Conservation (phyloP, 2,113 vertebrate genomes). For the Prunella himalayana region DNA sequence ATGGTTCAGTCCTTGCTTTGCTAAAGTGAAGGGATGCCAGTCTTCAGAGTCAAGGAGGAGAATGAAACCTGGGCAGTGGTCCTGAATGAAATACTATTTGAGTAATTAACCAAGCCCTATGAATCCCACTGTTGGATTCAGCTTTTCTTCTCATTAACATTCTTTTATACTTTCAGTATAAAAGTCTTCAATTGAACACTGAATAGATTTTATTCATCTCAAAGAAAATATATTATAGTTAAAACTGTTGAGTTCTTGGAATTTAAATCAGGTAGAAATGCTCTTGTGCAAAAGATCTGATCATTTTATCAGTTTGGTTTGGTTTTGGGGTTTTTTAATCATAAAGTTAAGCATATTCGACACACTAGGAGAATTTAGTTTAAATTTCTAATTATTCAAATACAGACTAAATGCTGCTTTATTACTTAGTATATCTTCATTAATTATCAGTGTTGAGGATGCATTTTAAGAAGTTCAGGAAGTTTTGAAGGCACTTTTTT, state of each 20-base stretch:
- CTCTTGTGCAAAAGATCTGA: background rate
- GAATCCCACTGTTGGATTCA: background rate
- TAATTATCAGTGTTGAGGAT: constrained; percentile 43
- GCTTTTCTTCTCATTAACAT: background rate
- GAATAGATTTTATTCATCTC: background rate
- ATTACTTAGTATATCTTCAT: constrained; percentile 29
- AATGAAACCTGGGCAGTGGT: background rate
- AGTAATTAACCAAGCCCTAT: constrained; percentile 7
- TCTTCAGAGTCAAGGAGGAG: background rate
- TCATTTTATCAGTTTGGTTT: background rate
- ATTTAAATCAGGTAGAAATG: constrained; percentile 18
- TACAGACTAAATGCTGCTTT: constrained; percentile 5
- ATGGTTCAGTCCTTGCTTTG: background rate
- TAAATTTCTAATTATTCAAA: constrained; percentile 50
- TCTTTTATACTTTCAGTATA: background rate
- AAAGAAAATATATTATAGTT: background rate
- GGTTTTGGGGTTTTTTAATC: background rate
- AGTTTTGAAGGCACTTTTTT: constrained; percentile 34
- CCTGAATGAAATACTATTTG: background rate
- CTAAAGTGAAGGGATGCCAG: background rate
- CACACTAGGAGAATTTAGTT: constrained; percentile 21
- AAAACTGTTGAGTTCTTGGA: background rate
- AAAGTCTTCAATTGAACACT: background rate
- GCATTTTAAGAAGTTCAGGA: constrained; percentile 38
- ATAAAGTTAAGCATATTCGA: constrained; percentile 30